phyloP scores from a whole-genome alignment of 37 sponge, comb jelly and placozoan genomes.

The Beroe forskalii region DNA sequence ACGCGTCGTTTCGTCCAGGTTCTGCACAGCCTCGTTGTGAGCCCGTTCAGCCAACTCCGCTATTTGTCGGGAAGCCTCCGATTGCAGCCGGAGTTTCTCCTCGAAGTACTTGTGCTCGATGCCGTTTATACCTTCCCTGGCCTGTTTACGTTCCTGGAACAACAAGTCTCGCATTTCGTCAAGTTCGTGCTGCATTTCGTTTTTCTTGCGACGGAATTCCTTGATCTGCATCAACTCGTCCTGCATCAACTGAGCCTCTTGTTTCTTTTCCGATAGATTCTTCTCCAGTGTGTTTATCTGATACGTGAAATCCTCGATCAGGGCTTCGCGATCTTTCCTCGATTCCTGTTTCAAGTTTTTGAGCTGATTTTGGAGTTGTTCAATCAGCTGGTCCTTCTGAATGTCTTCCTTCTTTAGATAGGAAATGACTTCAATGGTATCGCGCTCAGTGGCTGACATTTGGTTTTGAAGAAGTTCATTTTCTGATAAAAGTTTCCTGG shows the following conservation, averaged over 20 bases:
- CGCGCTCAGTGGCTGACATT: conserved; percentile 84
- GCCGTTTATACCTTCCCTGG: conserved; percentile 57
- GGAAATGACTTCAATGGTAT: conserved; percentile 93
- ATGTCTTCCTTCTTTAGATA: conserved; percentile 82
- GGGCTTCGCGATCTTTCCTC: conserved; percentile 70
- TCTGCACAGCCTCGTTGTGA: conserved; percentile 87
- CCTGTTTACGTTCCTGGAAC: conserved; percentile 38
- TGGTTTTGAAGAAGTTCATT: conserved; percentile 83
- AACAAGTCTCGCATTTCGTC: conserved; percentile 67
- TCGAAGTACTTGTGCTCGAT: conserved; percentile 81
- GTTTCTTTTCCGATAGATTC: background rate
- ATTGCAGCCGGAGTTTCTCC: conserved; percentile 85
- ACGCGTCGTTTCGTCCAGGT: conserved; percentile 82
- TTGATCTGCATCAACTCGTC: conserved; percentile 80
- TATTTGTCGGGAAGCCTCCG: conserved; percentile 87
- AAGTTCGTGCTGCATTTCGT: conserved; percentile 81
- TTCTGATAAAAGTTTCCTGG: conserved; percentile 72
- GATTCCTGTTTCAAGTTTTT: conserved; percentile 73
- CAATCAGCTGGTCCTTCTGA: conserved; percentile 71
- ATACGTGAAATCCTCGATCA: conserved; percentile 62
- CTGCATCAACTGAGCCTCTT: conserved; percentile 75
- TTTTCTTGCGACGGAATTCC: conserved; percentile 78
- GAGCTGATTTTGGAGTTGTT: conserved; percentile 71
- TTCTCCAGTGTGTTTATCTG: conserved; percentile 57
- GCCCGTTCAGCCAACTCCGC: conserved; percentile 85